Evolutionary conservation across 2,113 vertebrate genomes (phyloP), one percentile per base, ranked within the genome.

Genomic region (Mormoops blainvillei): DNA sequence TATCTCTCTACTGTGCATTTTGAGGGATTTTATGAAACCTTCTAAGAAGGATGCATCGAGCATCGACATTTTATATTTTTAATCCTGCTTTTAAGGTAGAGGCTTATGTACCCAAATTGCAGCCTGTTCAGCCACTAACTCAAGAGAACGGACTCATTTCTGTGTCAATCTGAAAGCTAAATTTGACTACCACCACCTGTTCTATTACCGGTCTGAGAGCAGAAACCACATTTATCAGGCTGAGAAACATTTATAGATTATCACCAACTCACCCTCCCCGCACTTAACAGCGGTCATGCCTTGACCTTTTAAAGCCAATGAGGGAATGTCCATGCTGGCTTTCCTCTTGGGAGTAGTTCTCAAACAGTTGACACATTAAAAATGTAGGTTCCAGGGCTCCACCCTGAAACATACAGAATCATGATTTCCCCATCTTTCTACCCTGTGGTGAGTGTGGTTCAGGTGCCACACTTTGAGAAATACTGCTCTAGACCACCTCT

Each of bases 81-180:
- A 93, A 85, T 77, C 56, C 68, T 92, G 74, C 76, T 89, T 90
- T 93, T 88, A 83, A 78, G 14, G 52, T 73, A 89, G 58, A 87
- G 13, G 15, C 10, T 33, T 77, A 12, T 24, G 12, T 80, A 71
- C 76, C 43, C 70, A 90, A 86, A 87, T 45, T 84, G 26, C 12
- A 82, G n/a, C 38, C 82, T 92, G 12, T 83, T 81, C 45, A 26
- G 33, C 80, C 68, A 67, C 41, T 84, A 56, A 91, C 63, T 10
- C 45, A 87, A 82, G 50, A 87, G 33, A 87, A 54, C 15, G 2
- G 24, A 45, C 7, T 73, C 48, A 14, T 83, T 76, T 89, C 76
- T 81, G 26, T 80, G 28, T 71, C 70, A 11, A 1, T n/a, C 43
- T 38, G 45, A 85, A 92, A 86, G 81, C 65, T 43, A 82, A 61